Conservation (phyloP, 2,113 vertebrate genomes). For the Xiphophorus couchianus region DNA sequence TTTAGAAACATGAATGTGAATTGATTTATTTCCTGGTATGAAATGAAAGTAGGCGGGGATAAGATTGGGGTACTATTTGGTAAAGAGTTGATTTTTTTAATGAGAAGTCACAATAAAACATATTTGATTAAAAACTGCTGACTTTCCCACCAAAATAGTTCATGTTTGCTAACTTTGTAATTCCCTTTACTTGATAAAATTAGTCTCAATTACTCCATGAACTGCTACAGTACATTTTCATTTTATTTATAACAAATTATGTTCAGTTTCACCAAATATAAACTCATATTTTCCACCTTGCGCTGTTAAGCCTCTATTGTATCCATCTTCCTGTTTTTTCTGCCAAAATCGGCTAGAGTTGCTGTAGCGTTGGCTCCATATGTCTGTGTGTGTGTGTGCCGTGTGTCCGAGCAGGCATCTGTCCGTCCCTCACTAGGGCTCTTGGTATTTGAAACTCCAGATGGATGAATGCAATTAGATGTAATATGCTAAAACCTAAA, state of each 20-base stretch:
- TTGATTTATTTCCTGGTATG: no score
- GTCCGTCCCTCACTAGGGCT: constrained; percentile 37
- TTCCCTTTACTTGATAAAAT: no score
- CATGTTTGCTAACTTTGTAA: no score
- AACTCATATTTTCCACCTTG: background rate
- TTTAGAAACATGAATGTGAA: no score
- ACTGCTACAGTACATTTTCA: background rate
- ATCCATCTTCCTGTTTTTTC: background rate
- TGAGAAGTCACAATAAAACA: no score
- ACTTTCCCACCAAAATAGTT: no score
- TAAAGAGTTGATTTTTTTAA: no score
- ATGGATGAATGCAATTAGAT: constrained; percentile 65
- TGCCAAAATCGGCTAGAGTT: constrained; percentile 28
- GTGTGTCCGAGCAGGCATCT: constrained; percentile 42
- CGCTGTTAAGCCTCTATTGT: background rate
- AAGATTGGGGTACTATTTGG: no score
- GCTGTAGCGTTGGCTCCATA: constrained; percentile 22
- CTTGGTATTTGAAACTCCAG: constrained; percentile 54
- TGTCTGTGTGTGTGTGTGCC: constrained; percentile 24
- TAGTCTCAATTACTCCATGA: background rate
- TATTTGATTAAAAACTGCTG: no score
- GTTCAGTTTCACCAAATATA: background rate
- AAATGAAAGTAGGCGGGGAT: no score
- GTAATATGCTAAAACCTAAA: constrained; percentile 60
- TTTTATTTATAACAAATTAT: no score